A percentile compares a stretch with the other conserved stretches of the same genome.
Evolutionary conservation across 1,140 invertebrate species (phyloP).

Genomic region (Diuraphis noxia): DNA sequence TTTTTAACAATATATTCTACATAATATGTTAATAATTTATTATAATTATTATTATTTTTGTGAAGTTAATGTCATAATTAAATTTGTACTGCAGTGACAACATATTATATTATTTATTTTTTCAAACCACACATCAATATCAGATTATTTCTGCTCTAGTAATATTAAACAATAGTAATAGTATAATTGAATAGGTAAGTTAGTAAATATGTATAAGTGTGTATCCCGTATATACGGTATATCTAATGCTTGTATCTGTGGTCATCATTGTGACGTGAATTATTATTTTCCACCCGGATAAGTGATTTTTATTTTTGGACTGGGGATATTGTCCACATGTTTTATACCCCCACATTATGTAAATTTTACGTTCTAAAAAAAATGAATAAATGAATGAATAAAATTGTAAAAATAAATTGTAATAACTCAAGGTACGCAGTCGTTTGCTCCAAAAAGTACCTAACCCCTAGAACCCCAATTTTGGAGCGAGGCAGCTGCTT

Average conservation of each 20-base stretch:
- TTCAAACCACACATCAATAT: not conserved
- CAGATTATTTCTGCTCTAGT: not conserved
- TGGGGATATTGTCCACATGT: not conserved
- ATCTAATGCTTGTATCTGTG: not conserved
- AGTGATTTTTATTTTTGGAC: not conserved
- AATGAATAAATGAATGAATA: conserved; percentile 10
- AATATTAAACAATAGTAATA: too few species aligned
- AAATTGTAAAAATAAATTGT: conserved; percentile 1
- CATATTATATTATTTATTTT: not conserved
- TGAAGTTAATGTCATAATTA: too few species aligned
- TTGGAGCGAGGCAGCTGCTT: not conserved
- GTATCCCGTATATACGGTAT: too few species aligned
- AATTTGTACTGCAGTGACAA: too few species aligned
- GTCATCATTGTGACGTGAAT: not conserved
- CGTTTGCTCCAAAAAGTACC: not conserved
- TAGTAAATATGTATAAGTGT: not conserved
- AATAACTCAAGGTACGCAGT: not conserved
- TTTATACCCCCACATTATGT: not conserved
- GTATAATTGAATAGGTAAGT: too few species aligned
- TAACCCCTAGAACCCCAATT: not conserved
- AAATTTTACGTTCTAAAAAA: not conserved
- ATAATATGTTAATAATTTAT: too few species aligned
- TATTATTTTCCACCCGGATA: not conserved
- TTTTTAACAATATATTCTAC: too few species aligned
- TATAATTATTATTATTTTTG: too few species aligned